These are phyloP conservation scores for Tholera decimalis DNA, from an alignment of 2,888 invertebrate genomes.

Conservation along the genomic window DNA sequence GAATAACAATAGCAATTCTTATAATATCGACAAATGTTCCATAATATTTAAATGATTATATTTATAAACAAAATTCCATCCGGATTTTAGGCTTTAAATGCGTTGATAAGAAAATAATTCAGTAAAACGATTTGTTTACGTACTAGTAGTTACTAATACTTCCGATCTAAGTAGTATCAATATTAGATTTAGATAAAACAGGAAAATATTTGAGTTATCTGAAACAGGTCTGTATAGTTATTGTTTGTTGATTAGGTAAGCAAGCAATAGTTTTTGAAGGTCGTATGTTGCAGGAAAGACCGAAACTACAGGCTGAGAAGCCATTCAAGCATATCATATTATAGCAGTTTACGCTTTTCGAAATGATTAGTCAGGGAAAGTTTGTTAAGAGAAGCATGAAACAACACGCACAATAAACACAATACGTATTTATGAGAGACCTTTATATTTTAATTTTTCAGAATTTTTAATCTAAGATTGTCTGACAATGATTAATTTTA, in stretches of 20 bases:
- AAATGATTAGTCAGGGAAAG: slow-evolving; percentile 7
- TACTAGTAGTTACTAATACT: slow-evolving; percentile 16
- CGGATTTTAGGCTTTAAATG: slow-evolving; percentile 28
- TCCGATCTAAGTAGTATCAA: slow-evolving; percentile 32
- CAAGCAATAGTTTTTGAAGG: not conserved
- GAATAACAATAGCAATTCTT: slow-evolving; percentile 38
- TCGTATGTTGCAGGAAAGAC: not conserved
- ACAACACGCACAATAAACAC: not conserved
- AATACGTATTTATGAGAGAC: not conserved
- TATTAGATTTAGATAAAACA: slow-evolving; percentile 4
- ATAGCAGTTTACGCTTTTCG: not conserved
- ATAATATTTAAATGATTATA: slow-evolving; percentile 37
- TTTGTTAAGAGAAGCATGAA: slow-evolving; percentile 7
- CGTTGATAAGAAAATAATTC: slow-evolving; percentile 38
- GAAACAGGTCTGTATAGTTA: not conserved
- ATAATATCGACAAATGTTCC: slow-evolving; percentile 19
- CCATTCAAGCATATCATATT: not conserved
- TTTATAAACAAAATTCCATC: slow-evolving; percentile 24
- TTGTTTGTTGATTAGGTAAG: not conserved
- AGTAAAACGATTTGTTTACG: slow-evolving; percentile 30
- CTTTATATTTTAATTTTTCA: not conserved
- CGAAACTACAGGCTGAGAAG: not conserved
- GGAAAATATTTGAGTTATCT: slow-evolving; percentile 12
- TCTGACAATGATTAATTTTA: not conserved
- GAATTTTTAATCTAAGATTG: no score